Conservation (phyloP, 2,888 invertebrate species). For the Zaprionus obscuricornis region DNA sequence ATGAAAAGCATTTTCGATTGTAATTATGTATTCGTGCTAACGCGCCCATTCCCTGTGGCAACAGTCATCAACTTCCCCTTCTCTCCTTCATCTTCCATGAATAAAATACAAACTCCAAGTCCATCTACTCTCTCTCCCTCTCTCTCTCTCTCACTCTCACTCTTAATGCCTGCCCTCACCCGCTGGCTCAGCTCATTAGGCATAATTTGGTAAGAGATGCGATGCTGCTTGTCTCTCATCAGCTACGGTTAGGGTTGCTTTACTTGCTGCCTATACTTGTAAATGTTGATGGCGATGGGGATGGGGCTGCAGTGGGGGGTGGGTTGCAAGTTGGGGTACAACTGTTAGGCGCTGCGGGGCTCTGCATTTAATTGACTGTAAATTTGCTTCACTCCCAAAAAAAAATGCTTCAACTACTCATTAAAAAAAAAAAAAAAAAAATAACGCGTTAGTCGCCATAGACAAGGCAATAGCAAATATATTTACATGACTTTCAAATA, state of each 20-base stretch:
- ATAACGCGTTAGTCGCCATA: constrained; percentile 7
- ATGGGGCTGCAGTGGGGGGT: no score
- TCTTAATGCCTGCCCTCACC: neutral
- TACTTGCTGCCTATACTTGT: no score
- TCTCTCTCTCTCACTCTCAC: neutral
- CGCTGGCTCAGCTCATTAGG: constrained; percentile 66
- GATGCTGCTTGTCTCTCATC: constrained; percentile 15
- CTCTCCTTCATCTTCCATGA: neutral
- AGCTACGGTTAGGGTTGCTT: constrained; percentile 23
- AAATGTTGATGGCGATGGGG: neutral
- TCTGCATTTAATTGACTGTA: constrained; percentile 70
- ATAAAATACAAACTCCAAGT: no score
- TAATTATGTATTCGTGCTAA: constrained; percentile 74
- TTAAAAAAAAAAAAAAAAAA: constrained; percentile 48
- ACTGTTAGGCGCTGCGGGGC: constrained; percentile 37
- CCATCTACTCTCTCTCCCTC: neutral
- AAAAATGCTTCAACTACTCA: constrained; percentile 70
- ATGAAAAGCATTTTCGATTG: constrained; percentile 76
- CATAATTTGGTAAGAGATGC: constrained; percentile 55
- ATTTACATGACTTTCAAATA: no score
- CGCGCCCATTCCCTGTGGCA: constrained; percentile 50
- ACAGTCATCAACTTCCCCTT: constrained; percentile 35
- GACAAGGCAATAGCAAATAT: constrained; percentile 1
- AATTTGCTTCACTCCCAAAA: constrained; percentile 69
- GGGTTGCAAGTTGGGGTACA: neutral